These are phyloP conservation scores for Diglossa brunneiventris DNA, from an alignment of 2,113 vertebrate species.

Conservation along the genomic window DNA sequence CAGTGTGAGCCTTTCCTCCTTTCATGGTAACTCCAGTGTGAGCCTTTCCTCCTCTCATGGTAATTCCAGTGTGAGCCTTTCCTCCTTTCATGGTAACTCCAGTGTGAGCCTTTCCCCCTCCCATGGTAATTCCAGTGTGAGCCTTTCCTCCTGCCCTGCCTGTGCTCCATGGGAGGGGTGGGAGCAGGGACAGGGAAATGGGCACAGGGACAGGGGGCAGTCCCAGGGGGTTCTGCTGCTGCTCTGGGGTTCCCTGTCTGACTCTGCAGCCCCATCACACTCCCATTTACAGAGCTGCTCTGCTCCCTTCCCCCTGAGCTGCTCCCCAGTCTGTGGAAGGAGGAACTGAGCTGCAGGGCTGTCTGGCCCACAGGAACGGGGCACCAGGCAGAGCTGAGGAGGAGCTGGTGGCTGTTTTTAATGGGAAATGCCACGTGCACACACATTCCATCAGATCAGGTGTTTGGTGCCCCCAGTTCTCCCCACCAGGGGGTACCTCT, in stretches of 20 bases:
- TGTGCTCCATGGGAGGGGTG: neutral
- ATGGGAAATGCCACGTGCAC: no score
- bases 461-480: neutral
- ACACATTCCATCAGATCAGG: accelerated
- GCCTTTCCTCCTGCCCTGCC: neutral
- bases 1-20: no score
- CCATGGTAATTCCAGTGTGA: no score
- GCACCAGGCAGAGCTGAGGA: neutral
- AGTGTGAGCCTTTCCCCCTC: no score
- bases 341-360: neutral
- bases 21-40: no score
- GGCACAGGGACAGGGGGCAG: no score
- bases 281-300: neutral
- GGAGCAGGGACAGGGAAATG: no score
- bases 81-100: no score
- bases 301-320: neutral
- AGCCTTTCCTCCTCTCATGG: no score
- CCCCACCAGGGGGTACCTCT: neutral
- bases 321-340: neutral
- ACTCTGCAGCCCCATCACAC: neutral
- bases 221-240: neutral
- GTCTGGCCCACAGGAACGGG: neutral
- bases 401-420: neutral
- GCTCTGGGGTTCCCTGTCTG: neutral
- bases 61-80: no score